Percentiles rank a stretch among this genome's conserved stretches.
phyloP scores from a whole-genome alignment of 2,797 vertebrate genomes.

The Microctenopoma steveboyesi region DNA sequence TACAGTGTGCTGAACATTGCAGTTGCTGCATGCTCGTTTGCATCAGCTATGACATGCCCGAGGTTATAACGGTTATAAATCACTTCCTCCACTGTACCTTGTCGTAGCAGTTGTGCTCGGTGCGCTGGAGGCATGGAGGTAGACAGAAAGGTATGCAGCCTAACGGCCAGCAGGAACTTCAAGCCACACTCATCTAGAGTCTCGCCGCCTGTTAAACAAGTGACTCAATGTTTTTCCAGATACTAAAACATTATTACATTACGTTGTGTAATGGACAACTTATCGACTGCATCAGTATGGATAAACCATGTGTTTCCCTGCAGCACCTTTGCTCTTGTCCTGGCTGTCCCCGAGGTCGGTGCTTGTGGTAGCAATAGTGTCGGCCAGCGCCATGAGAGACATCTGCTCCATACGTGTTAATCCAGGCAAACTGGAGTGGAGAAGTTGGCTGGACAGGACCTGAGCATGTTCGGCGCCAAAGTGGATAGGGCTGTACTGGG shows the following conservation, averaged over 20 bases:
- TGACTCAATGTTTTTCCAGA: slow-evolving; percentile 12
- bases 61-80: slow-evolving; percentile 4
- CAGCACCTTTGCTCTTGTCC: slow-evolving; percentile 85
- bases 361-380: slow-evolving; percentile 96
- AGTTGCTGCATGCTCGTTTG: neutral
- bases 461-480: slow-evolving; percentile 96
- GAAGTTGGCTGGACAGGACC: slow-evolving; percentile 93
- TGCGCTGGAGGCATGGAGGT: slow-evolving; percentile 93
- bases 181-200: slow-evolving; percentile 97
- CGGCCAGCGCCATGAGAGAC: slow-evolving; percentile 96
- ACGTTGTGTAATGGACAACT: neutral
- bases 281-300: neutral
- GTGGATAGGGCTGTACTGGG: slow-evolving; percentile 92
- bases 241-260: slow-evolving; percentile 5
- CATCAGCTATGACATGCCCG: neutral
- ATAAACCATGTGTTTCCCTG: slow-evolving; percentile 4
- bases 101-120: slow-evolving; percentile 90
- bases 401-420: slow-evolving; percentile 97
- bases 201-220: slow-evolving; percentile 88
- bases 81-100: slow-evolving; percentile 83
- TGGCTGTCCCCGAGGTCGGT: slow-evolving; percentile 94
- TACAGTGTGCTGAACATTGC: neutral
- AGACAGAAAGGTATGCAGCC: slow-evolving; percentile 94
- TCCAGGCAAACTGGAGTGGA: slow-evolving; percentile 96
- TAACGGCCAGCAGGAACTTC: slow-evolving; percentile 94